Conservation (phyloP, 2,113 vertebrate species). For the Heterocephalus glaber region DNA sequence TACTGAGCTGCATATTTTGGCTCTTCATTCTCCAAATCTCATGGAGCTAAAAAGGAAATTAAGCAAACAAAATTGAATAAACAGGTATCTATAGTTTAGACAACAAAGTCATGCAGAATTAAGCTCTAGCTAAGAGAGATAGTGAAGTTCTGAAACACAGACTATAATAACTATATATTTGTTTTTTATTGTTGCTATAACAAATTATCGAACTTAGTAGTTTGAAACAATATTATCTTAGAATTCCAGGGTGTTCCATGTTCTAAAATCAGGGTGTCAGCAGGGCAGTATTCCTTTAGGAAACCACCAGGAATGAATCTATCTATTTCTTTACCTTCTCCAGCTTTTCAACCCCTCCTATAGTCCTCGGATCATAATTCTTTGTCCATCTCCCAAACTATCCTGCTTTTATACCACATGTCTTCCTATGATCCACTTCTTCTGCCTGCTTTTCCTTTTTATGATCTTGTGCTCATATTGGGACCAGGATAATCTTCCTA, state of each 20-base stretch:
- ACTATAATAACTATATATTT: neutral
- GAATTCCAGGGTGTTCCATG: neutral
- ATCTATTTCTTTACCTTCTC: neutral
- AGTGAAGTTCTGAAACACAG: neutral
- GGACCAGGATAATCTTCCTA: neutral
- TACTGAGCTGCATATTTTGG: neutral
- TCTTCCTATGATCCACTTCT: neutral
- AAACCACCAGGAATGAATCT: neutral
- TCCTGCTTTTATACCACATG: neutral
- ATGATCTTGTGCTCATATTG: neutral
- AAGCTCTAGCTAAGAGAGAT: neutral
- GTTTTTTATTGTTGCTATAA: neutral
- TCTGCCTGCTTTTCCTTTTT: neutral
- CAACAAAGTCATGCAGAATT: neutral
- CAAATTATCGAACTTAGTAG: neutral
- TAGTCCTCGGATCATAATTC: neutral
- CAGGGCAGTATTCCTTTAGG: neutral
- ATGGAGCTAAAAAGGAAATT: neutral
- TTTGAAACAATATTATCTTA: neutral
- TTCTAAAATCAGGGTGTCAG: neutral
- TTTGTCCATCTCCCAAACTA: neutral
- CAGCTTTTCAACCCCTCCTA: neutral
- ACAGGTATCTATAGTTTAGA: neutral
- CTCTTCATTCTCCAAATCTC: neutral
- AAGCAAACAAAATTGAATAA: neutral